phyloP scores from a whole-genome alignment of 2,797 vertebrate species.

The Delichon dasypus region DNA sequence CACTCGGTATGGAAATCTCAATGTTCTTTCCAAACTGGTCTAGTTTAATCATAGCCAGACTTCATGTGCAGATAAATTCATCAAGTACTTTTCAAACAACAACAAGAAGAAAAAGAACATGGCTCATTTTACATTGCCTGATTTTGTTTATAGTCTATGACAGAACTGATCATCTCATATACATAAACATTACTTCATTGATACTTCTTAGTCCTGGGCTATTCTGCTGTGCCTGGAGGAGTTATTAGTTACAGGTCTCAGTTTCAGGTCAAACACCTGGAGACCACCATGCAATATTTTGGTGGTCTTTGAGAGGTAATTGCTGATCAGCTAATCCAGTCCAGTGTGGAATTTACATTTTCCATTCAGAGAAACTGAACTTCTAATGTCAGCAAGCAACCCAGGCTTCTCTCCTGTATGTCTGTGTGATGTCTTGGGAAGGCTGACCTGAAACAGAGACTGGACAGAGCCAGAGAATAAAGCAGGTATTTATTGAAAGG shows the following conservation, averaged over 20 bases:
- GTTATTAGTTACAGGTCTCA: neutral
- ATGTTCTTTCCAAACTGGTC: neutral
- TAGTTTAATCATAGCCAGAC: constrained; percentile 12
- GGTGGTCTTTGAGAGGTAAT: neutral
- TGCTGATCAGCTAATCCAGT: neutral
- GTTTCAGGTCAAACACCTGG: neutral
- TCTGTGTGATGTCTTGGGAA: neutral
- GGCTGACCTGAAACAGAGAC: too few relatives aligned
- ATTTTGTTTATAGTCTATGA: constrained; percentile 36
- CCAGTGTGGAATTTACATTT: neutral
- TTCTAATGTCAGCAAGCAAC: neutral
- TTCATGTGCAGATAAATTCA: neutral
- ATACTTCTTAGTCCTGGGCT: neutral
- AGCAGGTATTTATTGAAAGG: too few relatives aligned
- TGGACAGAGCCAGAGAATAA: too few relatives aligned
- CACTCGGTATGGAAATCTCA: neutral
- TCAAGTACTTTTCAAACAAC: neutral
- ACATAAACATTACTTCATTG: neutral
- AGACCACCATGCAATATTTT: neutral
- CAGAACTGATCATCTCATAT: neutral
- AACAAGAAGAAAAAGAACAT: neutral
- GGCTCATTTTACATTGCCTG: neutral
- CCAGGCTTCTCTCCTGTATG: neutral
- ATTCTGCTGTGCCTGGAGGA: neutral
- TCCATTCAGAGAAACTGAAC: neutral